Percentiles rank a stretch among this genome's conserved stretches.
Evolutionary conservation across 2,797 vertebrate species (phyloP).

Genomic region (Fringilla coelebs): DNA sequence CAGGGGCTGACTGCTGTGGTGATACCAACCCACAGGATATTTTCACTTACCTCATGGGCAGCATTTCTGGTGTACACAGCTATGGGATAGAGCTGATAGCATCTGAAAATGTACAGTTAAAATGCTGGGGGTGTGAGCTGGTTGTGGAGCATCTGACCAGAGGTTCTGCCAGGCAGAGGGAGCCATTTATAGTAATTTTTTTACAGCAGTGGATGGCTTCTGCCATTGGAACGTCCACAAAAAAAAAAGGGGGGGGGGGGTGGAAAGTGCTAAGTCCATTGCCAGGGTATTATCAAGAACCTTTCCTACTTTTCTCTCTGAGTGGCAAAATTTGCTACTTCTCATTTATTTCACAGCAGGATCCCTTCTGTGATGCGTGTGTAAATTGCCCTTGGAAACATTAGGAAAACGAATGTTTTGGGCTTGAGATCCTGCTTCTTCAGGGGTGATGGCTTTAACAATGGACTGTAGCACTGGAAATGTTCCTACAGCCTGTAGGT

Average conservation of each 20-base stretch:
- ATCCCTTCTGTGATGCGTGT: neutral
- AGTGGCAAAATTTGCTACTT: conserved; percentile 45
- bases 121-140: neutral
- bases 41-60: neutral
- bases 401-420: neutral
- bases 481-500: neutral
- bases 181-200: neutral
- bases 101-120: neutral
- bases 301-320: neutral
- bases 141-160: neutral
- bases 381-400: neutral
- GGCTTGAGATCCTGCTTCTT: neutral
- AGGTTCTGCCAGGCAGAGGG: neutral
- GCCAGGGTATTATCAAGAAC: neutral
- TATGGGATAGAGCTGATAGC: neutral
- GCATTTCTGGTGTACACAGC: neutral
- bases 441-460: neutral
- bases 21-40: neutral
- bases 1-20: neutral
- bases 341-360: neutral
- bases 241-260: neutral
- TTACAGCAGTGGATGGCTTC: neutral
- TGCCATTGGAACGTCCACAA: neutral
- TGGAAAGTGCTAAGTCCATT: neutral
- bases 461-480: neutral